Percentiles rank a stretch among this genome's conserved stretches.
Evolutionary conservation across 92 coral and sea anemone genomes (phyloP).

Genomic region (Bergia sp.): DNA sequence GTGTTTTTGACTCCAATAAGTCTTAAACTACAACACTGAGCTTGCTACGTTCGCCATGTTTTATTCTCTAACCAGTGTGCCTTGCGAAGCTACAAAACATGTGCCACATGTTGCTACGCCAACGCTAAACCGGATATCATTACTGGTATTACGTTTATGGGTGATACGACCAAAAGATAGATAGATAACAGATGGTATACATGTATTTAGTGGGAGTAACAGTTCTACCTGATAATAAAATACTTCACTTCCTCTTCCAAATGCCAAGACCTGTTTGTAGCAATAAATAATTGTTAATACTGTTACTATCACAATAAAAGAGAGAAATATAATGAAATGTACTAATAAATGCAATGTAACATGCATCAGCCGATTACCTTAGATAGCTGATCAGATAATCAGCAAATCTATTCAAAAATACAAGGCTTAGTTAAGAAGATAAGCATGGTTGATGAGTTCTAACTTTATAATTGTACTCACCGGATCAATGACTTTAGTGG

Average conservation of each 20-base stretch:
- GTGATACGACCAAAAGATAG: neutral
- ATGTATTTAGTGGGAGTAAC: neutral
- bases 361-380: too few species aligned
- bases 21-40: neutral
- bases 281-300: neutral
- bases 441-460: neutral
- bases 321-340: too few species aligned
- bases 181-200: neutral
- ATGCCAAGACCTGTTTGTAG: conserved; percentile 81
- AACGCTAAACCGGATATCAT: neutral
- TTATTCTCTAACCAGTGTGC: neutral
- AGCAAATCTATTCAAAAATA: too few species aligned
- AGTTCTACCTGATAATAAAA: conserved; percentile 84
- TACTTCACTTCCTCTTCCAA: conserved; percentile 87
- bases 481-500: conserved; percentile 83
- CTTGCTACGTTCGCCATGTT: neutral
- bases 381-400: too few species aligned
- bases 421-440: too few species aligned
- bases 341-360: too few species aligned
- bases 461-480: conserved; percentile 58
- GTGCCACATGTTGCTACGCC: neutral
- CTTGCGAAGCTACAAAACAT: neutral
- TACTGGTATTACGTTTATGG: neutral
- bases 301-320: neutral
- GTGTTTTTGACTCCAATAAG: neutral